phyloP scores from a whole-genome alignment of 2,888 invertebrate species.

The Acleris holmiana region DNA sequence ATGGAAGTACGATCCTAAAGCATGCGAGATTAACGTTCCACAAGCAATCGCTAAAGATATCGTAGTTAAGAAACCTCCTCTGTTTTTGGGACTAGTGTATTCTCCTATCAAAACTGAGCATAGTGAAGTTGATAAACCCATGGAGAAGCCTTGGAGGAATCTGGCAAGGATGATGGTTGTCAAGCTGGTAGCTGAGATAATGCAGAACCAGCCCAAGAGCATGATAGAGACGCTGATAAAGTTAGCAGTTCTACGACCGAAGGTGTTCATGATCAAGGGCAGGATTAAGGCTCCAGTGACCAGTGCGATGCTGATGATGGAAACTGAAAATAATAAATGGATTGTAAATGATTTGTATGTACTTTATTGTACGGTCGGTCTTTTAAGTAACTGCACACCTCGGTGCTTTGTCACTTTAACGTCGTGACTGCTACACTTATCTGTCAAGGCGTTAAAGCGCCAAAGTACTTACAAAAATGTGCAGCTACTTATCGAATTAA shows the following conservation, averaged over 20 bases:
- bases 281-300: slow-evolving; percentile 37
- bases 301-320: slow-evolving; percentile 40
- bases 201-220: slow-evolving; percentile 70
- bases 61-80: slow-evolving; percentile 82
- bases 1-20: slow-evolving; percentile 76
- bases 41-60: slow-evolving; percentile 80
- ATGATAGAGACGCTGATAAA: slow-evolving; percentile 63
- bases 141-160: slow-evolving; percentile 61
- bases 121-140: slow-evolving; percentile 70
- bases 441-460: too few relatives aligned
- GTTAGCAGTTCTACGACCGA: slow-evolving; percentile 72
- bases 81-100: slow-evolving; percentile 76
- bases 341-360: too few relatives aligned
- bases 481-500: too few relatives aligned
- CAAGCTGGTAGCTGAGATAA: slow-evolving; percentile 55
- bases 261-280: slow-evolving; percentile 60
- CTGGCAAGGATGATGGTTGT: slow-evolving; percentile 41
- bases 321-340: slow-evolving; percentile 34
- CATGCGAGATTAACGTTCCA: slow-evolving; percentile 82
- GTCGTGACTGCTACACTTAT: too few relatives aligned
- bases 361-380: too few relatives aligned
- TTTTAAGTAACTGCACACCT: too few relatives aligned
- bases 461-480: too few relatives aligned
- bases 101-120: slow-evolving; percentile 75
- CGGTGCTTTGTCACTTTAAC: too few relatives aligned